Base-by-base conservation (phyloP, 2,888 invertebrate genomes). In the Brachylomia viminalis region DNA sequence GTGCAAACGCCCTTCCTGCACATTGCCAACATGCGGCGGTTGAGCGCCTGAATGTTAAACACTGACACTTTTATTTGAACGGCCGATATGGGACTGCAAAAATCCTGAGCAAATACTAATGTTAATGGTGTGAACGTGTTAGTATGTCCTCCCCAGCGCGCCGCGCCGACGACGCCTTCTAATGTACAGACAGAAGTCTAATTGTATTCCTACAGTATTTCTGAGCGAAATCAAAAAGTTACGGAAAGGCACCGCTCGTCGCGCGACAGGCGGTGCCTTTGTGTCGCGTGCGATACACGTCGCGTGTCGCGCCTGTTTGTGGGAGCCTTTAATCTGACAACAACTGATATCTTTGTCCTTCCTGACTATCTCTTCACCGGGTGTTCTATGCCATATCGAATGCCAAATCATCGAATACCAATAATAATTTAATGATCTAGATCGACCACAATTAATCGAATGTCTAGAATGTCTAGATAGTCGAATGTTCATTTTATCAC, bases 1-100 rank as follows among this genome's bases (percentile, higher is more conserved):
- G 61, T 10, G 38, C 20, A 17, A 47, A 27, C 69, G 73, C 72
- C 72, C 76, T 84, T 83, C 85, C 84, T 80, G 76, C 67, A 64
- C 61, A 58, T 30, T 13, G 47, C 68, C 17, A 42, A 80, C 61
- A 84, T 73, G 80, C 58, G 84, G 83, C 80, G 59, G 72, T 30
- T 17, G 56, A 54, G 33, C 42, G 66, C 54, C 52, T 67, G 83
- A 70, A 82, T 83, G 79, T 62, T 83, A 84, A 69, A 69, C 69
- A 52, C 45, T 38, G 52, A 27, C 71, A n/a, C 30, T 72, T 72
- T 70, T 68, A 84, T 73, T 73, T 65, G 59, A 61, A 65, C 79
- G 42, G 33, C 68, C 71, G 45, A n/a, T 66, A 75, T 58, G 79
- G 52, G 17, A 15, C 56, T 62, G 79, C 68, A n/a, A 72, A 23